These are phyloP conservation scores for Chitala chitala DNA, from an alignment of 2,113 vertebrate genomes.

Conservation along the genomic window DNA sequence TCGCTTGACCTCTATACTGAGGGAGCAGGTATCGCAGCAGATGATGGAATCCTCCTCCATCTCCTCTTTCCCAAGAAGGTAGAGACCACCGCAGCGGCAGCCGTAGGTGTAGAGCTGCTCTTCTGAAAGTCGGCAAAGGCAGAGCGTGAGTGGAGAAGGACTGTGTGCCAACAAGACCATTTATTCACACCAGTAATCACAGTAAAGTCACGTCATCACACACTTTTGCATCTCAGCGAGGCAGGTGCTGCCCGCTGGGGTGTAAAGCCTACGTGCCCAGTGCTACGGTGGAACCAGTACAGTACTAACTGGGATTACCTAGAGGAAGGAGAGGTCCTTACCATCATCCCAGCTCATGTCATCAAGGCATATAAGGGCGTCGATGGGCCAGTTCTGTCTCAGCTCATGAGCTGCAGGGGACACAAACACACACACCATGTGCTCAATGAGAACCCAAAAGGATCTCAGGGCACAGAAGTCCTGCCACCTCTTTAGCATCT, in stretches of 20 bases:
- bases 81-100: constrained; percentile 64
- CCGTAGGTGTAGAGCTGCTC: constrained; percentile 37
- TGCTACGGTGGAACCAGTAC: neutral
- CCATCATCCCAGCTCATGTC: constrained; percentile 60
- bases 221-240: no score
- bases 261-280: no score
- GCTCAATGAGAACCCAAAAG: no score
- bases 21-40: constrained; percentile 64
- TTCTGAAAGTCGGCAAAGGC: constrained; percentile 27
- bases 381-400: constrained; percentile 59
- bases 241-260: no score
- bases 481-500: no score
- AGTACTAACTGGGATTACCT: neutral
- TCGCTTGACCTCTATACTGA: constrained; percentile 54
- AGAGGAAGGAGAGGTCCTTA: constrained; percentile 28
- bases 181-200: neutral
- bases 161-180: neutral
- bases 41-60: constrained; percentile 42
- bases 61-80: constrained; percentile 44
- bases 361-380: constrained; percentile 48
- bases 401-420: constrained; percentile 51
- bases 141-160: neutral
- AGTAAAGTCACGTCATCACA: no score
- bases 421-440: no score
- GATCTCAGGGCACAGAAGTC: no score